Percentiles rank a stretch among this genome's conserved stretches.
Evolutionary conservation across 2,113 vertebrate species (phyloP).

Genomic region (Ondatra zibethicus): DNA sequence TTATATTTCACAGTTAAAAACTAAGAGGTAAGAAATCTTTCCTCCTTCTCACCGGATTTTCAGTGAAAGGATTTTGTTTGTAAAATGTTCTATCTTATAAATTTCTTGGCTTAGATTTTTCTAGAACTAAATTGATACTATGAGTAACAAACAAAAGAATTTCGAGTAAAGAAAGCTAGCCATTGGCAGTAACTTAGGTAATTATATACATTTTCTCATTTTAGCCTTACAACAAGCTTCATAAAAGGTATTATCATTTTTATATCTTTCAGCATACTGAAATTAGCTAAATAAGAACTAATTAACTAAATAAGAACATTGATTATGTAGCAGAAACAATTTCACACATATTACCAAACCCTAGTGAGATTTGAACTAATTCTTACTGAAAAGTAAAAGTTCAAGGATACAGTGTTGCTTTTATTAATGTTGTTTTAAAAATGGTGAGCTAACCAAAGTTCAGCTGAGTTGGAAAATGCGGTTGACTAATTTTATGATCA

Average conservation of each 20-base stretch:
- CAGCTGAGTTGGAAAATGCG: slow-evolving; percentile 24
- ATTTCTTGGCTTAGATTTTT: slow-evolving; percentile 44
- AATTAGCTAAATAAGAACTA: slow-evolving; percentile 36
- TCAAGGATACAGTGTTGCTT: slow-evolving; percentile 28
- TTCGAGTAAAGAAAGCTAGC: not conserved
- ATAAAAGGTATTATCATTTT: slow-evolving; percentile 16
- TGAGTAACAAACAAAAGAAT: slow-evolving; percentile 48
- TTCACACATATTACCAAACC: not conserved
- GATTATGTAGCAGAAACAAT: slow-evolving; percentile 44
- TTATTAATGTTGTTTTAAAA: slow-evolving; percentile 60
- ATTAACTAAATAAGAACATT: slow-evolving; percentile 42
- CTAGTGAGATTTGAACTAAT: slow-evolving; percentile 38
- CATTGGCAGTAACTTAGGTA: slow-evolving; percentile 44
- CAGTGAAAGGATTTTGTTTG: slow-evolving; percentile 4
- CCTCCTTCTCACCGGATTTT: slow-evolving; percentile 19
- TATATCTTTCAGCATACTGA: slow-evolving; percentile 35
- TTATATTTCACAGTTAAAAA: slow-evolving; percentile 44
- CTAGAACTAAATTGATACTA: slow-evolving; percentile 40
- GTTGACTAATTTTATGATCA: slow-evolving; percentile 60
- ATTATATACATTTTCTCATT: slow-evolving; percentile 45
- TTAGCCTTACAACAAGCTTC: slow-evolving; percentile 31
- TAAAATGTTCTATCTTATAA: slow-evolving; percentile 30
- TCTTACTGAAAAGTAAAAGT: slow-evolving; percentile 58
- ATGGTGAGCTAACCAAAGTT: slow-evolving; percentile 52
- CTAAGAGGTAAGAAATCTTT: slow-evolving; percentile 1